Evolutionary conservation across 2,113 vertebrate genomes (phyloP).

Genomic region (Pristiophorus japonicus): DNA sequence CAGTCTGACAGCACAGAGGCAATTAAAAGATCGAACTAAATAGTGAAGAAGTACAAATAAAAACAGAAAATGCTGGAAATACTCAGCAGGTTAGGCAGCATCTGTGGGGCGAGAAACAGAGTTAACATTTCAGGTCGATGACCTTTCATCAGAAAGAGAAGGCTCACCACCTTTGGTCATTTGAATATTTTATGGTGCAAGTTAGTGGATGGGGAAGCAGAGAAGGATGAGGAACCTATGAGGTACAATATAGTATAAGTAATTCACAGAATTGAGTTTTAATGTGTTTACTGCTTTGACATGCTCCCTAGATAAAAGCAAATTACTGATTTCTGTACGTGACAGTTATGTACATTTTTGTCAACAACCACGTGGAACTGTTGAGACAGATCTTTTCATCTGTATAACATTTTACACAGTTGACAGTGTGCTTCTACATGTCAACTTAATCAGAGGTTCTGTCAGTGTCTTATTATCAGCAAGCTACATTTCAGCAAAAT

Average conservation of each 20-base stretch:
- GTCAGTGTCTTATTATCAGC: not conserved
- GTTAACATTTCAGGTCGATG: too few relatives aligned
- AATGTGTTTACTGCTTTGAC: not conserved
- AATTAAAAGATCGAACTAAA: not conserved
- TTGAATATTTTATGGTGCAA: not conserved
- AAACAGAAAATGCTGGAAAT: too few relatives aligned
- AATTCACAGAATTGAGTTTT: not conserved
- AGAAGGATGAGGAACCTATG: not conserved
- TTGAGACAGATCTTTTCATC: not conserved
- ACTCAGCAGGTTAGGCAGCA: too few relatives aligned
- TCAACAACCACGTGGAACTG: not conserved
- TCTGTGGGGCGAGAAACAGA: too few relatives aligned
- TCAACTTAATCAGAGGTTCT: not conserved
- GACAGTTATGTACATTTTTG: not conserved
- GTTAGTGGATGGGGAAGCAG: not conserved
- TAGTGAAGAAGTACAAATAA: not conserved
- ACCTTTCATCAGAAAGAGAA: too few relatives aligned
- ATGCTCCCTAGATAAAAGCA: slow-evolving; percentile 9
- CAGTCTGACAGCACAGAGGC: not conserved
- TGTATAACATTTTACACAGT: not conserved
- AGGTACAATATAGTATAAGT: not conserved
- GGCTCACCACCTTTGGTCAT: too few relatives aligned
- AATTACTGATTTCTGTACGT: not conserved
- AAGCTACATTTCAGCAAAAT: not conserved
- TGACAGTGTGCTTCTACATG: not conserved